Conservation (phyloP, 2,797 vertebrate genomes). For the Helostoma temminkii region DNA sequence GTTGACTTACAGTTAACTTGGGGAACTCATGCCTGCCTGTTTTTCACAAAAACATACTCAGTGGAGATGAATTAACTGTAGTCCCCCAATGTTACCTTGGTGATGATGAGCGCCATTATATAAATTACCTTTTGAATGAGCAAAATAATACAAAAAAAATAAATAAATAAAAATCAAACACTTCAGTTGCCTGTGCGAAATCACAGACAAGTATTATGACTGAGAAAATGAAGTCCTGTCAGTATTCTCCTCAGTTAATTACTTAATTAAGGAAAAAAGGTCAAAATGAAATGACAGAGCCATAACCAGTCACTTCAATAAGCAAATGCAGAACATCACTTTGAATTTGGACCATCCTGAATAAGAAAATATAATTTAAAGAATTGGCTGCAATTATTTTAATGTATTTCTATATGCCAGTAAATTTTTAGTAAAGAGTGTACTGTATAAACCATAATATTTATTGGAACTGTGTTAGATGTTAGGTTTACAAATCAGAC, state of each 20-base stretch:
- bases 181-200: slow-evolving; percentile 10
- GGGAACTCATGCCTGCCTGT: not conserved
- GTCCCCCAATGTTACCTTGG: slow-evolving; percentile 25
- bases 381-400: slow-evolving; percentile 46
- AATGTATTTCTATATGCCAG: slow-evolving; percentile 28
- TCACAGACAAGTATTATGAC: slow-evolving; percentile 25
- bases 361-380: slow-evolving; percentile 39
- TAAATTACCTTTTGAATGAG: slow-evolving; percentile 49
- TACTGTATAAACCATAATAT: slow-evolving; percentile 4
- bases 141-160: slow-evolving; percentile 26
- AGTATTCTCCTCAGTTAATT: slow-evolving; percentile 39
- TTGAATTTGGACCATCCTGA: slow-evolving; percentile 22
- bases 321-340: slow-evolving; percentile 16
- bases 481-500: slow-evolving; percentile 16
- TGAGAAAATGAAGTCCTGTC: slow-evolving; percentile 10
- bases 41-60: slow-evolving; percentile 23
- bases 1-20: not conserved
- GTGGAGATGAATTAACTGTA: slow-evolving; percentile 11
- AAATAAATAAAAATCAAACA: no score
- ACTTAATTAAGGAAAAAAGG: slow-evolving; percentile 47
- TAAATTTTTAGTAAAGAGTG: slow-evolving; percentile 37
- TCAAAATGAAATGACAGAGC: slow-evolving; percentile 40
- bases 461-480: slow-evolving; percentile 14
- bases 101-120: slow-evolving; percentile 55
- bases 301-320: slow-evolving; percentile 42